A percentile compares a stretch with the other conserved stretches of the same genome.
These are phyloP conservation scores for Girardinus metallicus DNA, from an alignment of 2,797 vertebrate species.

Conservation along the genomic window DNA sequence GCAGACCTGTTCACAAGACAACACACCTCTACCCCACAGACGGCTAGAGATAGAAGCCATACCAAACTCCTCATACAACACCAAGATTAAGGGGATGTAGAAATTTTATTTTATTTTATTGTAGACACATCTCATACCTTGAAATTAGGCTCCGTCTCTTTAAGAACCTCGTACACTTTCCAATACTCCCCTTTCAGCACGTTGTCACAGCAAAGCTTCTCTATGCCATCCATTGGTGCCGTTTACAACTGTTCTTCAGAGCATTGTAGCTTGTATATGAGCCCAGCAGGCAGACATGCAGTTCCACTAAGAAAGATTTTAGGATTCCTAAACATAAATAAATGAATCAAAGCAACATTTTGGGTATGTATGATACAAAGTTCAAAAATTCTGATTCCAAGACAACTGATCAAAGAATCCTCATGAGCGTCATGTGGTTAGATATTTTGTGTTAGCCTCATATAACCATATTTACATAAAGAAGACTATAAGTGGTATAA, in stretches of 20 bases:
- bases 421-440: neutral
- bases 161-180: neutral
- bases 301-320: neutral
- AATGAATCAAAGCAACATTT: neutral
- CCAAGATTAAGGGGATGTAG: neutral
- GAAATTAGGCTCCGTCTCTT: neutral
- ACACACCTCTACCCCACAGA: neutral
- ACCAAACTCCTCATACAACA: neutral
- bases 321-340: neutral
- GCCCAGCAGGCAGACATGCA: neutral
- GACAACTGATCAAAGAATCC: neutral
- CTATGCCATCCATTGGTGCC: neutral
- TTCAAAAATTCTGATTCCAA: neutral
- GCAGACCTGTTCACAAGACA: neutral
- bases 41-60: neutral
- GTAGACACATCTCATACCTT: neutral
- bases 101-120: neutral
- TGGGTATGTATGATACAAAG: neutral
- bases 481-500: neutral
- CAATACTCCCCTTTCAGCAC: neutral
- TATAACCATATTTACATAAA: neutral
- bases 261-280: neutral
- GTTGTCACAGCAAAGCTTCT: neutral
- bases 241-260: neutral
- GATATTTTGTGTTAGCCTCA: neutral